Percentiles rank a stretch among this genome's conserved stretches.
phyloP scores from a whole-genome alignment of 2,797 vertebrate genomes.

The Molossus alvarezi region DNA sequence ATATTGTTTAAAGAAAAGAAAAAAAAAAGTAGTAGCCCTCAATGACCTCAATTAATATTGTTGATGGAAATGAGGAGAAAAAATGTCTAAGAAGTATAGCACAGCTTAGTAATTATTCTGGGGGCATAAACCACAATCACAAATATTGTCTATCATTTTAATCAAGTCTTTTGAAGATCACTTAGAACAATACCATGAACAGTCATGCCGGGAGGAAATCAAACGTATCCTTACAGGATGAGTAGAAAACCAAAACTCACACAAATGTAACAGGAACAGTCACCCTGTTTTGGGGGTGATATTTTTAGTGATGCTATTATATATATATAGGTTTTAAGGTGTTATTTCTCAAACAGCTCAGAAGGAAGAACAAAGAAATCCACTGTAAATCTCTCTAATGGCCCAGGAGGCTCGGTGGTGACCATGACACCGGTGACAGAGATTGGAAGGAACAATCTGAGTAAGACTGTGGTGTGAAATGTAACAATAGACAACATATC shows the following conservation, averaged over 20 bases:
- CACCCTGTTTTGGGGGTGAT: not conserved
- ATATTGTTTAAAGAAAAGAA: not conserved
- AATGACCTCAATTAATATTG: slow-evolving; percentile 1
- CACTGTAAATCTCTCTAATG: not conserved
- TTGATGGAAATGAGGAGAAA: not conserved
- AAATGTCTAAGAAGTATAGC: not conserved
- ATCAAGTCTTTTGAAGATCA: not conserved
- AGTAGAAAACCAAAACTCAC: not conserved
- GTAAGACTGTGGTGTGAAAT: not conserved
- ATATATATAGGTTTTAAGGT: not conserved
- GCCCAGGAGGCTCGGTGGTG: not conserved
- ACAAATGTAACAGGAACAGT: not conserved
- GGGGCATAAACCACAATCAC: not conserved
- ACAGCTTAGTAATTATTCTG: not conserved
- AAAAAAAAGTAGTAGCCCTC: not conserved
- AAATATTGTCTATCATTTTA: not conserved
- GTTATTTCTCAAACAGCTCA: not conserved
- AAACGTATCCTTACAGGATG: not conserved
- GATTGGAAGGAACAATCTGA: not conserved
- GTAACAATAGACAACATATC: not conserved
- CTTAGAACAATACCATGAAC: not conserved
- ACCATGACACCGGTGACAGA: not conserved
- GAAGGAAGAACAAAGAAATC: not conserved
- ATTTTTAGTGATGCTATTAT: not conserved
- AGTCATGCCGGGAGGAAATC: not conserved